These are phyloP conservation scores for Protomyctophum bolini DNA, from an alignment of 2,113 vertebrate species.

Conservation along the genomic window DNA sequence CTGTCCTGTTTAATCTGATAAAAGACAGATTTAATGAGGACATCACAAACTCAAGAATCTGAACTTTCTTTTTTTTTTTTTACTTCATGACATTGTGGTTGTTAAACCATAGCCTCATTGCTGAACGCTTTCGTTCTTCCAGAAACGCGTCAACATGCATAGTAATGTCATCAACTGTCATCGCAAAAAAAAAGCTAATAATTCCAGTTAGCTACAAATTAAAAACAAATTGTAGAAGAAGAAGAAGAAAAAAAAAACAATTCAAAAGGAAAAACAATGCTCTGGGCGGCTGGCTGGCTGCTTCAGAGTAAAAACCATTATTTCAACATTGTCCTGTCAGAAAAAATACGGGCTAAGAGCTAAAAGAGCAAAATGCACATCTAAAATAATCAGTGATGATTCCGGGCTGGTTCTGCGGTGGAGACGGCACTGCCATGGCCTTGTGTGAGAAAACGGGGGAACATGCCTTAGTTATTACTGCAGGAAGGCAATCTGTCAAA, in stretches of 20 bases:
- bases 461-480: slow-evolving; percentile 99
- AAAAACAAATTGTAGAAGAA: too few relatives aligned
- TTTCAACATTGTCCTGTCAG: slow-evolving; percentile 83
- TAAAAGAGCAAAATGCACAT: slow-evolving; percentile 70
- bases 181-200: slow-evolving; percentile 7
- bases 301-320: slow-evolving; percentile 75
- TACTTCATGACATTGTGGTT: slow-evolving; percentile 21
- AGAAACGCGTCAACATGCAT: slow-evolving; percentile 32
- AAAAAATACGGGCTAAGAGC: slow-evolving; percentile 70
- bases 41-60: slow-evolving; percentile 15
- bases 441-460: slow-evolving; percentile 86
- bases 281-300: slow-evolving; percentile 59
- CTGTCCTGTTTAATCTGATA: slow-evolving; percentile 56
- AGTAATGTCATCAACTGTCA: slow-evolving; percentile 19
- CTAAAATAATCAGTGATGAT: slow-evolving; percentile 86
- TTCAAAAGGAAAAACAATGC: slow-evolving; percentile 60
- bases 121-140: slow-evolving; percentile 18
- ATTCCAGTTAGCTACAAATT: slow-evolving; percentile 33
- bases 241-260: slow-evolving; percentile 21
- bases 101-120: slow-evolving; percentile 13
- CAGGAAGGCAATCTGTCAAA: slow-evolving; percentile 99
- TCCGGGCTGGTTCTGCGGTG: slow-evolving; percentile 84
- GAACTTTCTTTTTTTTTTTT: background rate
- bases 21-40: slow-evolving; percentile 43
- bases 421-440: slow-evolving; percentile 84